A percentile compares a stretch with the other conserved stretches of the same genome.
These are phyloP conservation scores for Rhingia rostrata DNA, from an alignment of 2,888 invertebrate species.

Conservation along the genomic window DNA sequence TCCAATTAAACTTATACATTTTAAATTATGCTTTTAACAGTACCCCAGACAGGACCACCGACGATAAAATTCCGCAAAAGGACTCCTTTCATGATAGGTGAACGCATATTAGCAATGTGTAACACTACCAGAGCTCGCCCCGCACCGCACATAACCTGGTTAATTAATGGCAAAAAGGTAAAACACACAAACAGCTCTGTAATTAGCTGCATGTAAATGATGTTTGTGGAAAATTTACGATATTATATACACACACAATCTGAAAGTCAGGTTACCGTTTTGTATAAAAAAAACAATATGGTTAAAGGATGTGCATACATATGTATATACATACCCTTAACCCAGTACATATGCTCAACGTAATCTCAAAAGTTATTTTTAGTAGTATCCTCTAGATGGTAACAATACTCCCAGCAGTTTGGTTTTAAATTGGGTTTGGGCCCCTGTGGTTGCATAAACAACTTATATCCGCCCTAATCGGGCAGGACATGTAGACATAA, in stretches of 20 bases:
- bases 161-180: constrained; percentile 89
- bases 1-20: constrained; percentile 35
- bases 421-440: constrained; percentile 54
- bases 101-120: constrained; percentile 87
- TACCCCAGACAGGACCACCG: constrained; percentile 86
- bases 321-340: too few species aligned
- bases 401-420: constrained; percentile 55
- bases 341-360: constrained; percentile 23
- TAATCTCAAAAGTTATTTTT: constrained; percentile 53
- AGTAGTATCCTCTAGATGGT: constrained; percentile 37
- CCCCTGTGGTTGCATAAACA: constrained; percentile 65
- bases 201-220: constrained; percentile 67
- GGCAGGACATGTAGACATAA: constrained; percentile 19
- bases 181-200: constrained; percentile 60
- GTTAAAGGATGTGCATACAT: too few species aligned
- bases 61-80: constrained; percentile 87
- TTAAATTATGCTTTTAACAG: constrained; percentile 78
- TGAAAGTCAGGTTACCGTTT: constrained; percentile 21
- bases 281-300: constrained; percentile 9
- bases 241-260: neutral
- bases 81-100: constrained; percentile 85
- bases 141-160: constrained; percentile 88
- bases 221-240: constrained; percentile 63
- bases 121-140: constrained; percentile 88
- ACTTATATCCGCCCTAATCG: constrained; percentile 28